Percentiles rank a stretch among this genome's conserved stretches.
Conservation (phyloP, 2,797 vertebrate species). For the Falco novaeseelandiae region DNA sequence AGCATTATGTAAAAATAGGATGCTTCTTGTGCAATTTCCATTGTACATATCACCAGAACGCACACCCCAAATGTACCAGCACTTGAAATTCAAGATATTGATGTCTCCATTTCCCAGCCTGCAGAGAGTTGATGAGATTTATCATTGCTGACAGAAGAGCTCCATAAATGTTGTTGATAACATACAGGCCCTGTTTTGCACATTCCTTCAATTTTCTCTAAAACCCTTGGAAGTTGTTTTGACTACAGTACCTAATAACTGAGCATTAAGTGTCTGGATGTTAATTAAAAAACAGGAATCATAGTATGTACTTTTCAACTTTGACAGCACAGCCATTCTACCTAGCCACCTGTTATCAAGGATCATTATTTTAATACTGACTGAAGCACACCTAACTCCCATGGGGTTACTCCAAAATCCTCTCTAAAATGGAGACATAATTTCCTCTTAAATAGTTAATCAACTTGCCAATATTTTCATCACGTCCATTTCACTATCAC, state of each 20-base stretch:
- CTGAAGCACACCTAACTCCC: neutral
- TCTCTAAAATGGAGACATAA: neutral
- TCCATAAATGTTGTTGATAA: neutral
- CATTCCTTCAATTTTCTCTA: neutral
- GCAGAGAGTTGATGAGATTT: neutral
- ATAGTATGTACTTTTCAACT: neutral
- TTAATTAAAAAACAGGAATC: neutral
- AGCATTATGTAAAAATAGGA: neutral
- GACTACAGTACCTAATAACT: neutral
- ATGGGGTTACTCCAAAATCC: neutral
- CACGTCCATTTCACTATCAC: neutral
- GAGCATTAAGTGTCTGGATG: neutral
- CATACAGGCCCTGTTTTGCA: neutral
- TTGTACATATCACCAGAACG: neutral
- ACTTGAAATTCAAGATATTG: neutral
- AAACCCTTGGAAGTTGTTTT: neutral
- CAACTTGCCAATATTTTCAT: conserved; percentile 1
- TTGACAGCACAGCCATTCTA: neutral
- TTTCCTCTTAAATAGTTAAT: conserved; percentile 24
- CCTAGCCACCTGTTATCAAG: neutral
- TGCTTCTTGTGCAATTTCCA: neutral
- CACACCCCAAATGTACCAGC: neutral
- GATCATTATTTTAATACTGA: neutral
- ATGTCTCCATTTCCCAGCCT: neutral
- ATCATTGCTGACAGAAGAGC: neutral